Percentiles rank a stretch among this genome's conserved stretches.
These are phyloP conservation scores for Ligdia adustata DNA, from an alignment of 2,888 invertebrate species.

Conservation along the genomic window DNA sequence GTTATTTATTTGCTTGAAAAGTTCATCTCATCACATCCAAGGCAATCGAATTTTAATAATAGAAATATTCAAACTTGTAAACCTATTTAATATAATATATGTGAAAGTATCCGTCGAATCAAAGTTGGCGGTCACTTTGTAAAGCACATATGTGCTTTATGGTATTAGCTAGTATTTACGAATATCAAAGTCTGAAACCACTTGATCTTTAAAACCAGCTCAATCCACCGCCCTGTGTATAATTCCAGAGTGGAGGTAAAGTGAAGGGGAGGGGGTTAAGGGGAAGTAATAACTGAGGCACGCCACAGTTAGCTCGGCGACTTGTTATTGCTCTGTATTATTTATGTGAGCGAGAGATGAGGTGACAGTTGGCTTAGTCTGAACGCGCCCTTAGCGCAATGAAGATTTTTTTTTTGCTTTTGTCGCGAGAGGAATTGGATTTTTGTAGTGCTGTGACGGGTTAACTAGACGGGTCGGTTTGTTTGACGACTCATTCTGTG, in stretches of 20 bases:
- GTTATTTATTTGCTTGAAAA: too few species aligned
- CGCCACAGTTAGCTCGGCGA: conserved; percentile 71
- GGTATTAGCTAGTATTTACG: too few species aligned
- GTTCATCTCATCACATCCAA: too few species aligned
- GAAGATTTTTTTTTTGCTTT: conserved; percentile 35
- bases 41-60: too few species aligned
- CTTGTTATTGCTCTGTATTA: conserved; percentile 77
- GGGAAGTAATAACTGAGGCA: conserved; percentile 72
- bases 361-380: conserved; percentile 61
- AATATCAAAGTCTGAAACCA: too few species aligned
- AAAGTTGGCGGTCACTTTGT: too few species aligned
- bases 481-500: not conserved
- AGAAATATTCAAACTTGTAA: too few species aligned
- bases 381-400: conserved; percentile 36
- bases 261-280: conserved; percentile 42
- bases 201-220: conserved; percentile 9
- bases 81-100: too few species aligned
- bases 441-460: conserved; percentile 17
- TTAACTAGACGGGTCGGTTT: conserved; percentile 8
- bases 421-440: conserved; percentile 31
- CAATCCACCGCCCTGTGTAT: conserved; percentile 10
- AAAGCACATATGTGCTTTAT: too few species aligned
- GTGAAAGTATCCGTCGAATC: too few species aligned
- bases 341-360: conserved; percentile 65
- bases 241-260: conserved; percentile 23